phyloP scores from a whole-genome alignment of 2,888 invertebrate genomes.

The Cheiracanthium punctorium region DNA sequence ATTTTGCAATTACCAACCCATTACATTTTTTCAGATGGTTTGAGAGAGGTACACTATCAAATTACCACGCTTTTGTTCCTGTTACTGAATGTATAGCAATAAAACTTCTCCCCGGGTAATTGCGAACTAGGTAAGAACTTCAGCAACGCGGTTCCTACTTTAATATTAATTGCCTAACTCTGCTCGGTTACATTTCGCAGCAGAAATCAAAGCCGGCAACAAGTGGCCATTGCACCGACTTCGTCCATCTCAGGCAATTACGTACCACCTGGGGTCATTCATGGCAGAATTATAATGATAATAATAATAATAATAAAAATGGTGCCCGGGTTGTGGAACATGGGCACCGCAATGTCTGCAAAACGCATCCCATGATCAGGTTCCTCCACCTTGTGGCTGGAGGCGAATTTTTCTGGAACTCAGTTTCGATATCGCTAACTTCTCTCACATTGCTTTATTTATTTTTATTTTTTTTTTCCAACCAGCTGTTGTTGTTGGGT shows the following conservation, averaged over 20 bases:
- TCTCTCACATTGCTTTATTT: too few species aligned
- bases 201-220: neutral
- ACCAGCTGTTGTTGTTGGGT: constrained; percentile 11
- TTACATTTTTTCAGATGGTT: too few species aligned
- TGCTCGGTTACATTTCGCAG: neutral
- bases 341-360: constrained; percentile 7
- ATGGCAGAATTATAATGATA: too few species aligned
- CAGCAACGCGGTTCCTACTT: neutral
- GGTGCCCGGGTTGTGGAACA: neutral
- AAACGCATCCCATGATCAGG: neutral
- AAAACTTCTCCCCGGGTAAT: too few species aligned
- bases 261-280: neutral
- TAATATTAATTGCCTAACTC: neutral
- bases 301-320: too few species aligned
- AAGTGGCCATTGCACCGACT: neutral
- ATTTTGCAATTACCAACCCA: too few species aligned
- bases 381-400: constrained; percentile 6
- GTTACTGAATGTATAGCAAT: too few species aligned
- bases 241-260: neutral
- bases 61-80: too few species aligned
- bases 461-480: neutral
- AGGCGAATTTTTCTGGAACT: neutral
- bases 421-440: neutral
- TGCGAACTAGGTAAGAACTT: too few species aligned
- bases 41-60: too few species aligned